Evolutionary conservation across 2,888 invertebrate species (phyloP), one percentile per base, ranked within the genome.

Genomic region (Argyresthia albistria): DNA sequence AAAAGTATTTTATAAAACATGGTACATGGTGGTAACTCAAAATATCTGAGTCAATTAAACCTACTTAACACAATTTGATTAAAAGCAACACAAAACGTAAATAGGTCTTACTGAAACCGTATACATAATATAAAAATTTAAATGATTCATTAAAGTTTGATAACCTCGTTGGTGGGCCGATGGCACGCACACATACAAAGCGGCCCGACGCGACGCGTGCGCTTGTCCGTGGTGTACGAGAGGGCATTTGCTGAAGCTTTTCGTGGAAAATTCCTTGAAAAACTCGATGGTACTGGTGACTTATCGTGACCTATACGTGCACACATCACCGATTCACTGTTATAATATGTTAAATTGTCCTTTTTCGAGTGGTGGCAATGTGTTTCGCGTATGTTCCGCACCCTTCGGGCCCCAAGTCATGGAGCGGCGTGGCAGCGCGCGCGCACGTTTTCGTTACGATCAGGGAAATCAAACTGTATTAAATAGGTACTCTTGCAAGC

Each of bases 371-470:
- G 25, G 25, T 25, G 25, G 25, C 25, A 25, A 25, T 25, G 25
- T 25, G 25, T 25, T 25, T 25, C 25, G 25, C 25, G 25, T 25
- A 25, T 25, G 25, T 25, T 25, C 25, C 65, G 73, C 80, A 78
- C 82, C 84, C 82, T 70, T 57, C 76, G 72, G 83, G 83, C 84
- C 83, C 74, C 81, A 65, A 69, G 72, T 70, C 71, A 35, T 14
- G 37, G 35, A 45, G 35, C 36, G 50, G 14, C 39, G 46, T 37
- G 71, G 70, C 70, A 68, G 67, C 62, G 67, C 64, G 64, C 72
- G 68, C 69, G 64, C 65, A 64, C 63, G 62, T 57, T 58, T 59
- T 63, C 67, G 60, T 60, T 64, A 67, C 70, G 71, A 76, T 79
- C 76, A 76, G 79, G 78, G 72, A 78, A 78, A 79, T 76, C 71